These are phyloP conservation scores for Pangasius krempfi DNA, from an alignment of 2,797 vertebrate genomes.

Conservation along the genomic window DNA sequence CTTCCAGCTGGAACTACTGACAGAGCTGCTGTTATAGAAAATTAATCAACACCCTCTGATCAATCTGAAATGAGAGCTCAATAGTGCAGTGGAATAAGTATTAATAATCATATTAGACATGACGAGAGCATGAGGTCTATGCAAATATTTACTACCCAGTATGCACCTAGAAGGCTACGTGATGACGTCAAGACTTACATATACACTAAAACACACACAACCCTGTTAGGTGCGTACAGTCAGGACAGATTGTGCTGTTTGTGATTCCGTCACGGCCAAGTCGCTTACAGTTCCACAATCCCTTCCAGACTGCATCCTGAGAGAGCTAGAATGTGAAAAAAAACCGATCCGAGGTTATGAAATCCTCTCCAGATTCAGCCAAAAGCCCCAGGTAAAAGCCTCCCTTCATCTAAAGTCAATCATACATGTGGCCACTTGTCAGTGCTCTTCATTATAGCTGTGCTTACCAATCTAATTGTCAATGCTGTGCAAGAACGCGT, in stretches of 20 bases:
- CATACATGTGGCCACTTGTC: background rate
- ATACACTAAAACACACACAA: background rate
- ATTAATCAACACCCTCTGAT: background rate
- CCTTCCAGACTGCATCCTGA: slow-evolving; percentile 52
- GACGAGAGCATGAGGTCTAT: background rate
- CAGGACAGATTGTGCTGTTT: slow-evolving; percentile 57
- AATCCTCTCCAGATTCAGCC: slow-evolving; percentile 28
- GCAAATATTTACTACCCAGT: background rate
- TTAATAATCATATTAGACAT: background rate
- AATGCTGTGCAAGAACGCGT: background rate
- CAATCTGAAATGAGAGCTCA: background rate
- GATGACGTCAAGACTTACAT: background rate
- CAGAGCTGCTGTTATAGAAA: background rate
- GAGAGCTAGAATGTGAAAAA: slow-evolving; percentile 24
- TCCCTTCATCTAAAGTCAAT: slow-evolving; percentile 3
- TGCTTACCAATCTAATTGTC: background rate
- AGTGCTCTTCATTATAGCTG: background rate
- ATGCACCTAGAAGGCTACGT: background rate
- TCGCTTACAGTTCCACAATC: slow-evolving; percentile 63
- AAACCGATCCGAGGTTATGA: slow-evolving; percentile 30
- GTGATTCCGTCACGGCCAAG: slow-evolving; percentile 65
- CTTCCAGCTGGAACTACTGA: background rate
- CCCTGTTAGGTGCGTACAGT: slow-evolving; percentile 42
- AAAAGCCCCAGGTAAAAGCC: slow-evolving; percentile 22
- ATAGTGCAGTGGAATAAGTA: background rate